Base-by-base conservation (phyloP, 2,113 vertebrate genomes). In the Gulo gulo region DNA sequence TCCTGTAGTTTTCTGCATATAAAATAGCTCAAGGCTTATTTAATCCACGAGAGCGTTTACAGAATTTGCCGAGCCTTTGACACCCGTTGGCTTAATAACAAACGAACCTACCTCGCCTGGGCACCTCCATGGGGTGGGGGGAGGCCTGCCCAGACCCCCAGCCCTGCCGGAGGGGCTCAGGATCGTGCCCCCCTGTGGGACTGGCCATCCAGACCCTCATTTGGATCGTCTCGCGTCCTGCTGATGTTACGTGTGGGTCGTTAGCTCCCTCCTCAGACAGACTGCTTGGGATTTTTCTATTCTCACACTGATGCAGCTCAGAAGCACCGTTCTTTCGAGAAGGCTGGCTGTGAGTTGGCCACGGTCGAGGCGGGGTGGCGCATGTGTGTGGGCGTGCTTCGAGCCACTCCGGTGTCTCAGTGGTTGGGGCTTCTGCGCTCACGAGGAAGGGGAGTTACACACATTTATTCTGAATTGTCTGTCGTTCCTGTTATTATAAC, bases 341-440 rank as follows among this genome's bases (percentile, higher is more conserved):
- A 39, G 63, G 4, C 1, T 10, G 45, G 45, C 87, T 21, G 0
- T 11, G 42, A 63, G 65, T 42, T 20, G 23, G 24, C 6, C 13
- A 20, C 3, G 2, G n/a, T 29, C 7, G 6, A 23, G 24, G 57
- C 11, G 2, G 23, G 21, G 6, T 0, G 88, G 39, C 3, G 21
- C 0, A 1, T 2, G 13, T 3, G 2, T 13, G 0, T 2, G 21
- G 34, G 11, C 1, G 0, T 12, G 0, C 0, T 45, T 8, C 18
- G 36, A 39, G 36, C 69, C 21, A 1, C 16, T 24, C 57, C 4
- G 18, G 16, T 6, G 39, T 52, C 47, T 63, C 7, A 34, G 21
- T 47, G 61, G 50, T 47, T 20, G 8, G 7, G 21, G 31, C 50
- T 67, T 24, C n/a, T 59, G 78, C 31, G 7, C 59, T 96, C 36